Conservation (phyloP, 1,140 invertebrate species). For the Apis cerana region DNA sequence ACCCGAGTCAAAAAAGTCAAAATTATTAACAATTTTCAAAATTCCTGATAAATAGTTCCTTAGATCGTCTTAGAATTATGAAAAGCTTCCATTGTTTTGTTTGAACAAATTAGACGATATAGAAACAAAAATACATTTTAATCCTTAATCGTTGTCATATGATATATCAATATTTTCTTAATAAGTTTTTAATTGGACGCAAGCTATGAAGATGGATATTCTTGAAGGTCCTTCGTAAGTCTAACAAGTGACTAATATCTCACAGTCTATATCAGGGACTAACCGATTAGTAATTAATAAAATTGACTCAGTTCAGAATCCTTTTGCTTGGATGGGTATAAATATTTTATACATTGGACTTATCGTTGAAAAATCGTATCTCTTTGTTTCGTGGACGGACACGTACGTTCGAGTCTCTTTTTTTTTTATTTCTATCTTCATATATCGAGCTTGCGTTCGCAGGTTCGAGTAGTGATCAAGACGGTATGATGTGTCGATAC, state of each 20-base stretch:
- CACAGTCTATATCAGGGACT: conserved; percentile 46
- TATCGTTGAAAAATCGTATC: neutral
- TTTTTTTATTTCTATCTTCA: conserved; percentile 60
- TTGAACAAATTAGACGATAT: conserved; percentile 4
- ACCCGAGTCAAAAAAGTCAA: neutral
- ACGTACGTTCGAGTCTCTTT: conserved; percentile 36
- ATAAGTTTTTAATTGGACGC: conserved; percentile 29
- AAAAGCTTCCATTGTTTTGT: conserved; percentile 1
- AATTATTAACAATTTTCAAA: neutral
- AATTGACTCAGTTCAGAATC: conserved; percentile 31
- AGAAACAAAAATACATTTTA: neutral
- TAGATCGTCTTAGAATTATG: conserved; percentile 52
- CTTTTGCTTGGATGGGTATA: conserved; percentile 51
- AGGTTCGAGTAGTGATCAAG: conserved; percentile 63
- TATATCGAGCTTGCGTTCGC: conserved; percentile 66
- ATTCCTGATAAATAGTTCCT: conserved; percentile 35
- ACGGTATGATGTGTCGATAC: conserved; percentile 76
- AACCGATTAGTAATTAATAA: conserved; percentile 50
- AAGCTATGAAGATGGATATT: conserved; percentile 54
- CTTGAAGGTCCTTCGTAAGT: conserved; percentile 52
- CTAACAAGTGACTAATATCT: conserved; percentile 66
- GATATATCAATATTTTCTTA: conserved; percentile 6
- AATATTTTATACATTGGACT: conserved; percentile 4
- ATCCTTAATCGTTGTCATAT: neutral
- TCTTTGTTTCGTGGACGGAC: conserved; percentile 16